Evolutionary conservation across 2,113 vertebrate species (phyloP).

Genomic region (Machaerirhynchus nigripectus): DNA sequence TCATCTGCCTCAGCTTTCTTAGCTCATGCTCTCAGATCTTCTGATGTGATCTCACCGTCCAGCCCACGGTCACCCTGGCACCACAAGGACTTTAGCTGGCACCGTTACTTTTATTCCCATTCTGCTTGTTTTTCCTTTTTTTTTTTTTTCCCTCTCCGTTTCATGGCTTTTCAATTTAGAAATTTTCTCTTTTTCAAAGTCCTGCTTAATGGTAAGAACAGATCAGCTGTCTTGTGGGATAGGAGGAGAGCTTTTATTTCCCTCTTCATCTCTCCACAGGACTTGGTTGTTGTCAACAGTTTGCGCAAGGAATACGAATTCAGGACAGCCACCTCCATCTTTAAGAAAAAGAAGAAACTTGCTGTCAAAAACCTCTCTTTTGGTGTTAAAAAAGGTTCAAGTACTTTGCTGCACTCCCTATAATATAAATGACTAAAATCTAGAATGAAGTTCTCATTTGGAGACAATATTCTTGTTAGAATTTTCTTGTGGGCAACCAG

Average conservation of each 20-base stretch:
- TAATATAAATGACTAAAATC: not conserved
- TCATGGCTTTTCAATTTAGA: not conserved
- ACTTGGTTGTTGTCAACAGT: conserved; percentile 74
- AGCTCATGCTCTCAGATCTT: not conserved
- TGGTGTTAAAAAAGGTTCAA: conserved; percentile 86
- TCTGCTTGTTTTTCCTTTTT: not conserved
- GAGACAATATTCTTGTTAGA: not conserved
- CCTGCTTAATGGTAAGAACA: not conserved
- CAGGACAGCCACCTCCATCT: conserved; percentile 69
- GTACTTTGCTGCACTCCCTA: not conserved
- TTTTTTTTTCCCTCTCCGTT: not conserved
- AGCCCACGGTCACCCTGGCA: not conserved
- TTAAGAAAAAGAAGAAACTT: conserved; percentile 74
- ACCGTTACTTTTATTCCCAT: not conserved
- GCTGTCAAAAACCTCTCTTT: conserved; percentile 87
- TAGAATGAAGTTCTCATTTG: not conserved
- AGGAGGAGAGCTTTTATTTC: not conserved
- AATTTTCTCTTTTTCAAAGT: not conserved
- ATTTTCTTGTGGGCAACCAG: not conserved
- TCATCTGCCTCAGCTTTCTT: not conserved
- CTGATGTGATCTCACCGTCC: rapidly evolving
- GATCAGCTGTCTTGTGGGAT: not conserved
- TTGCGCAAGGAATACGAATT: conserved; percentile 83
- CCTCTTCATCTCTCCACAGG: conserved; percentile 64
- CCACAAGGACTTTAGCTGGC: not conserved